Percentiles rank a stretch among this genome's conserved stretches.
These are phyloP conservation scores for Monoplex corrugatus DNA, from an alignment of 2,888 invertebrate species.

Conservation along the genomic window DNA sequence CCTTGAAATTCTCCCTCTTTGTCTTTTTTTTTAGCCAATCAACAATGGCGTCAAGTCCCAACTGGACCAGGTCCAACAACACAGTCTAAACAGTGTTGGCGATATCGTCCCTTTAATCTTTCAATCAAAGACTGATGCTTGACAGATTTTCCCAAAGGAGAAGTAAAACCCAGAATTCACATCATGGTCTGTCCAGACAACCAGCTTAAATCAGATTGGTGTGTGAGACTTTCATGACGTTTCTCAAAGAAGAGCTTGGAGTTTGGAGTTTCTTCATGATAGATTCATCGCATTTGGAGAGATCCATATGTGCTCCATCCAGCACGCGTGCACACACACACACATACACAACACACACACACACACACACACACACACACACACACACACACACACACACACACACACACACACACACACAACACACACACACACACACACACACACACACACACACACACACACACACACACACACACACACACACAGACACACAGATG, in stretches of 20 bases:
- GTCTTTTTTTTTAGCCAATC: constrained; percentile 4
- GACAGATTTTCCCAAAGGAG: background rate
- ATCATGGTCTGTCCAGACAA: background rate
- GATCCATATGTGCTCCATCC: too few species aligned
- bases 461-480: background rate
- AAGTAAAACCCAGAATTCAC: background rate
- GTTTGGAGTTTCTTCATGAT: too few species aligned
- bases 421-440: too few species aligned
- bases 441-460: too few species aligned
- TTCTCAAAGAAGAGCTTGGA: too few species aligned
- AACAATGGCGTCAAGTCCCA: background rate
- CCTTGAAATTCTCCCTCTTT: background rate
- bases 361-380: too few species aligned
- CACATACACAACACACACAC: too few species aligned
- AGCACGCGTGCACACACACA: too few species aligned
- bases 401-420: too few species aligned
- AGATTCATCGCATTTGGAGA: too few species aligned
- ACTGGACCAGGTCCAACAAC: background rate
- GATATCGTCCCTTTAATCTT: constrained; percentile 21
- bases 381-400: too few species aligned
- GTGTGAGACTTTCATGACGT: too few species aligned
- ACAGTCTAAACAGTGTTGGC: background rate
- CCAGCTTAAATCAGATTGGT: background rate
- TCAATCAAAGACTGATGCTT: constrained; percentile 31
- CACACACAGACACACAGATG: background rate